Base-by-base conservation (phyloP, 2,113 vertebrate species). In the Microcebus tavaratra region DNA sequence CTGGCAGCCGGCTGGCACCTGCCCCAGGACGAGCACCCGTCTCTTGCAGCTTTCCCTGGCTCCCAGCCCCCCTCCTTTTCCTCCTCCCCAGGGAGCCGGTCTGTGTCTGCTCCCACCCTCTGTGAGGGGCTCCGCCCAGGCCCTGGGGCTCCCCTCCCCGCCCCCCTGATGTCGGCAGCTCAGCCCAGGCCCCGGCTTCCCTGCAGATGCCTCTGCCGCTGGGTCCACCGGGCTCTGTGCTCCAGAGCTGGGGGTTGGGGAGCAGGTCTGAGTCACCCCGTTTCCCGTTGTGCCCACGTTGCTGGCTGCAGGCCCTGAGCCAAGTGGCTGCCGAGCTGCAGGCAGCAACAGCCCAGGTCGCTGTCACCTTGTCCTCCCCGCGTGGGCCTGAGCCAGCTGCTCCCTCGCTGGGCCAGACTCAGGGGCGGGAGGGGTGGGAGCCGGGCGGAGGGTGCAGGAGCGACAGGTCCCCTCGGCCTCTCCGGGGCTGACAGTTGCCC, bases 361-460 rank as follows among this genome's bases (percentile, higher is more conserved):
- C 94, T 96, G 96, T 98, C 97, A 97, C 97, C 97, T 97, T 97
- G 96, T 97, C 90, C 97, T 97, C 92, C 63, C 96, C 82, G 76
- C 18, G 83, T 98, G 97, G 89, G 87, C 59, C 65, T 27, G 42
- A 94, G 95, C 96, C 97, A 97, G 91, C 65, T 96, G 72, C 53
- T 95, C 53, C 83, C 70, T 45, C 36, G 68, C 83, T 36, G 78
- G 96, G 68, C 83, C 82, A 55, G 45, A n/a, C 86, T 55, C 5
- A 0, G 95, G n/a, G 36, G 72, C 4, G 3, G 83, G 80, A 84
- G 45, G 11, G 5, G 42, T 2, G 36, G 80, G 70, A 61, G 42
- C 67, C 93, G 72, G 88, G 88, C 50, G 80, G 86, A 83, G 13
- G 70, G 45, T 34, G 67, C 80, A 3, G 39, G 70, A 70, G n/a